Conservation (phyloP, 2,888 invertebrate genomes). For the Cephus pygmeus region DNA sequence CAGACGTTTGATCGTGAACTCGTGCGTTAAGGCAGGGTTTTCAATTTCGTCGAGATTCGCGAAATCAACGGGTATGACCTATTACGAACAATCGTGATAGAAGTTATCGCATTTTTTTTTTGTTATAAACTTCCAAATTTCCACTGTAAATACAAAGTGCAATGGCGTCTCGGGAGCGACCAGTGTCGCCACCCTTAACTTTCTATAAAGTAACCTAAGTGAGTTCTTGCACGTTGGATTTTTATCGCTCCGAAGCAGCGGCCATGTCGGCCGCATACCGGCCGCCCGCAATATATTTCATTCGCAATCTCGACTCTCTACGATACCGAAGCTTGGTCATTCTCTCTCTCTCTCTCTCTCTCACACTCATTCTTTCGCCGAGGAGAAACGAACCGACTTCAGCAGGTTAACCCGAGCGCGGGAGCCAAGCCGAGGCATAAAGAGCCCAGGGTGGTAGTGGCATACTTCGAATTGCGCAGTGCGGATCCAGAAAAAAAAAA, state of each 20-base stretch:
- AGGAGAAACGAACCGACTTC: conserved; percentile 12
- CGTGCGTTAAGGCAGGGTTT: conserved; percentile 61
- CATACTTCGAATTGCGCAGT: conserved; percentile 29
- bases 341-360: neutral
- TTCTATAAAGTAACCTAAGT: conserved; percentile 4
- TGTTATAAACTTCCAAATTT: neutral
- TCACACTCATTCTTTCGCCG: conserved; percentile 4
- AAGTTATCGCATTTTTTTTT: too few relatives aligned
- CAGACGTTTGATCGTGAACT: conserved; percentile 52
- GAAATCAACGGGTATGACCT: too few relatives aligned
- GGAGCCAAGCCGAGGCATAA: neutral
- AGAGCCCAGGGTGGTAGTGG: conserved; percentile 16
- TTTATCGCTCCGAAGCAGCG: conserved; percentile 3
- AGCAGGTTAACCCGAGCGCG: neutral
- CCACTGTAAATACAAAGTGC: neutral
- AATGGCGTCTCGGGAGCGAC: neutral
- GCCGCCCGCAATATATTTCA: conserved; percentile 25
- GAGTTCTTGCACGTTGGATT: conserved; percentile 11
- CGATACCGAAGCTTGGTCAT: neutral
- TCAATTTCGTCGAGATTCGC: conserved; percentile 57
- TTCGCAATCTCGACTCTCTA: conserved; percentile 15
- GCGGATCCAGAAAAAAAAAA: neutral
- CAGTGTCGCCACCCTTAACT: conserved; percentile 1
- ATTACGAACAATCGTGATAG: too few relatives aligned
- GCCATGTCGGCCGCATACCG: conserved; percentile 19